Base-by-base conservation (phyloP, 2,888 invertebrate genomes). In the Mimachlamys varia region DNA sequence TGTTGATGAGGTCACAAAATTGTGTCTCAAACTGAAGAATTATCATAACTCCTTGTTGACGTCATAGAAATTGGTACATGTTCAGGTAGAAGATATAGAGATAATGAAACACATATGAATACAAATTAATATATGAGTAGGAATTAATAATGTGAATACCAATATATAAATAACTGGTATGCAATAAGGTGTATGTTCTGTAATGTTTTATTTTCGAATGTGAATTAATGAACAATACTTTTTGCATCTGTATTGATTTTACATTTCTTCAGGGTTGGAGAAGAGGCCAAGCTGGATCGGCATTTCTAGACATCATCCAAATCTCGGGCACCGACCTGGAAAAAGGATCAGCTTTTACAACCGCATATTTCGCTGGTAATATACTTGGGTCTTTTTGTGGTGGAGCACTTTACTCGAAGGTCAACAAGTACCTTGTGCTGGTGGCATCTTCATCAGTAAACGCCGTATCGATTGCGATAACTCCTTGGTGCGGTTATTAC, bases 401-500 rank as follows among this genome's bases (percentile, higher is more conserved):
- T 3, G 62, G 62, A 62, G 62, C n/a, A 22, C n/a, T 62, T 22
- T 62, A 62, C 90, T 91, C 19, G 88, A 92, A 91, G 44, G 19
- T 91, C 27, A 91, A 93, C 89, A 87, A 91, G n/a, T 37, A 92
- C 27, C 17, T 92, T 13, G 50, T 93, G 88, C 19, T 92, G n/a
- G 19, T 88, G 4, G 22, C 58, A 0, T 87, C 89, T 3, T 88
- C 88, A 0, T 17, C 58, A 12, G 44, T 92, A 7, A 89, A 89
- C 53, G 89, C 89, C n/a, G 53, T 92, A 13, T 76, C 90, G 17
- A 62, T 91, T n/a, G 89, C 90, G 12, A 89, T 89, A 0, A 90
- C 95, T 37, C 96, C 96, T 5, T 96, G 96, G 96, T 96, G 96
- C 91, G 91, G 90, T 19, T 92, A 94, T 22, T 92, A 96, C 62